phyloP scores from a whole-genome alignment of 2,113 vertebrate genomes.

The Tragulus kanchil region DNA sequence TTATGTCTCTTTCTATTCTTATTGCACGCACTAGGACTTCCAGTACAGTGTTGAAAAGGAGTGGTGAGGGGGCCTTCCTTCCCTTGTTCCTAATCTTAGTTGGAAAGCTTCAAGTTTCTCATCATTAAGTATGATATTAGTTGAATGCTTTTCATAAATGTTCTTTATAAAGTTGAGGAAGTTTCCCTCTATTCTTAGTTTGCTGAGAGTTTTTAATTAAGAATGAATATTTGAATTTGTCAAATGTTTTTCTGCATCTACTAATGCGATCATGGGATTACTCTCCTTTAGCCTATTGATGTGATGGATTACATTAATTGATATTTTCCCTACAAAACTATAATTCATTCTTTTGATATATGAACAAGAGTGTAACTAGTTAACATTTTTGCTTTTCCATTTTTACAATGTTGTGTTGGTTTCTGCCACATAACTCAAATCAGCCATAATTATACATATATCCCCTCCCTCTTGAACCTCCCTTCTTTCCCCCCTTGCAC shows the following conservation, averaged over 20 bases:
- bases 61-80: not conserved
- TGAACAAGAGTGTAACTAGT: not conserved
- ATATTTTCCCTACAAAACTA: not conserved
- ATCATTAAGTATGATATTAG: not conserved
- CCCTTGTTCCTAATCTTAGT: not conserved
- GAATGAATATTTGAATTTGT: not conserved
- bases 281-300: constrained; percentile 17
- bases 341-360: not conserved
- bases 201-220: not conserved
- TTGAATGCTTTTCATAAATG: not conserved
- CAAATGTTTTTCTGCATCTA: constrained; percentile 21
- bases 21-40: not conserved
- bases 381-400: not conserved
- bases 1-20: constrained; percentile 16
- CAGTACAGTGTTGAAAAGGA: not conserved
- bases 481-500: not conserved
- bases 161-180: constrained; percentile 17
- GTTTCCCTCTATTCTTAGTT: not conserved
- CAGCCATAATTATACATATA: not conserved
- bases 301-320: constrained; percentile 8
- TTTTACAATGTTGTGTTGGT: not conserved
- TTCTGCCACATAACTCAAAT: not conserved
- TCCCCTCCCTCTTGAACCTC: not conserved
- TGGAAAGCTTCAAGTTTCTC: not conserved
- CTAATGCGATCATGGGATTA: not conserved